These are phyloP conservation scores for Pelobates fuscus DNA, from an alignment of 2,113 vertebrate genomes.

Conservation along the genomic window DNA sequence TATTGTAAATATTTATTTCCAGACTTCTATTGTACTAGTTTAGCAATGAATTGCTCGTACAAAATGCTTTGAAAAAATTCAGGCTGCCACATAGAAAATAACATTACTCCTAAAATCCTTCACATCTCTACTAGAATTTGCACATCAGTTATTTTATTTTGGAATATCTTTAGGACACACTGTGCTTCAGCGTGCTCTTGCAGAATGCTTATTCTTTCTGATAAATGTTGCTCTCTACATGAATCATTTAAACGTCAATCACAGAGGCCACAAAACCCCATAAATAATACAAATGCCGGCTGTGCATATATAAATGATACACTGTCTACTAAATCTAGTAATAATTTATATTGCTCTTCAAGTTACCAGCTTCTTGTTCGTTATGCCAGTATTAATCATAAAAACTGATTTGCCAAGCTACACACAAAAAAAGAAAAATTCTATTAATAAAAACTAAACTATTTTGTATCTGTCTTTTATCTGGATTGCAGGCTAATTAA, in stretches of 20 bases:
- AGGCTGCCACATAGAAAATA: too few relatives aligned
- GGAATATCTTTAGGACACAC: conserved; percentile 27
- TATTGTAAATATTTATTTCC: too few relatives aligned
- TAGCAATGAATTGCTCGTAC: too few relatives aligned
- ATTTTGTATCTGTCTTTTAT: too few relatives aligned
- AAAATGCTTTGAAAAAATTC: too few relatives aligned
- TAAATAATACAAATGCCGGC: conserved; percentile 33
- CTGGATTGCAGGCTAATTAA: too few relatives aligned
- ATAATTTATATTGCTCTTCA: conserved; percentile 9
- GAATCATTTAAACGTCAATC: conserved; percentile 45
- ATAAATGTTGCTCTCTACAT: conserved; percentile 41
- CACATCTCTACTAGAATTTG: conserved; percentile 1
- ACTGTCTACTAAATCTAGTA: conserved; percentile 13
- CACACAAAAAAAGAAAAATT: background rate
- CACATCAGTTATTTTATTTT: conserved; percentile 8
- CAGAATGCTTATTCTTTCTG: conserved; percentile 24
- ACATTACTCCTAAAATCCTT: too few relatives aligned
- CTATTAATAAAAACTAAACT: too few relatives aligned
- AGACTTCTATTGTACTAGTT: too few relatives aligned
- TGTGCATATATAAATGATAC: conserved; percentile 39
- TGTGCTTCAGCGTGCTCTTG: background rate
- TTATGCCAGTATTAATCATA: conserved; percentile 26
- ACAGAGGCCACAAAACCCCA: conserved; percentile 38
- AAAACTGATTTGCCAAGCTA: conserved; percentile 1
- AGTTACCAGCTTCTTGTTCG: background rate